These are phyloP conservation scores for Anguilla megastoma DNA, from an alignment of 2,797 vertebrate genomes.

Conservation along the genomic window DNA sequence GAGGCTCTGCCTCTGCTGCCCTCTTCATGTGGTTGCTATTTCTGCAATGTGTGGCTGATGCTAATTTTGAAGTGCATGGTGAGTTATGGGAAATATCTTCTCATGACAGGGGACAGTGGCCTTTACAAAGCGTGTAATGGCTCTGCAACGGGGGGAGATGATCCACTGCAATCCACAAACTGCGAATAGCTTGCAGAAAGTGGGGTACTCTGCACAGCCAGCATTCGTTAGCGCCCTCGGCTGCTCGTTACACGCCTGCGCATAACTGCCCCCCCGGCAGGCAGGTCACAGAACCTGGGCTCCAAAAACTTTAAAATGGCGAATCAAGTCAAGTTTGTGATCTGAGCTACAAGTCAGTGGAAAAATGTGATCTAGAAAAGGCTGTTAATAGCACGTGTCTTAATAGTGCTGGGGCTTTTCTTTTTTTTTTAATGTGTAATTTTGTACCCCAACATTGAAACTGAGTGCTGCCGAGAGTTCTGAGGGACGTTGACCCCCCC, in stretches of 20 bases:
- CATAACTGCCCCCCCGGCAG: too few species aligned
- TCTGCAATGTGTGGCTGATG: not conserved
- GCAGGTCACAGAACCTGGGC: too few species aligned
- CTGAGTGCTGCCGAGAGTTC: not conserved
- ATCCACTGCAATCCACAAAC: not conserved
- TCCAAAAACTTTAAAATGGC: too few species aligned
- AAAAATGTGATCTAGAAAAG: not conserved
- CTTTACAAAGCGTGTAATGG: not conserved
- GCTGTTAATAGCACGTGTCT: not conserved
- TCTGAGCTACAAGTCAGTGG: not conserved
- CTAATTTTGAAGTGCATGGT: too few species aligned
- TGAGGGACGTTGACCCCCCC: not conserved
- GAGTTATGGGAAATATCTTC: not conserved
- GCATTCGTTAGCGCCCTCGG: too few species aligned
- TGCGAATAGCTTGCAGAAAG: not conserved
- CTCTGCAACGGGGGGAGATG: not conserved
- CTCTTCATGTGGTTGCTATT: not conserved
- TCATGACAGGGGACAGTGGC: not conserved
- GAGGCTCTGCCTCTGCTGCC: not conserved
- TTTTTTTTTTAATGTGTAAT: not conserved
- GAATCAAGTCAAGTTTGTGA: not conserved
- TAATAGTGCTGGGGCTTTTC: not conserved
- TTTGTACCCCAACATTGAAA: not conserved
- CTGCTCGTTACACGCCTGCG: too few species aligned
- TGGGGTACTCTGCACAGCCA: not conserved